Conservation (phyloP, 2,888 invertebrate genomes). For the Cistogaster globosa region DNA sequence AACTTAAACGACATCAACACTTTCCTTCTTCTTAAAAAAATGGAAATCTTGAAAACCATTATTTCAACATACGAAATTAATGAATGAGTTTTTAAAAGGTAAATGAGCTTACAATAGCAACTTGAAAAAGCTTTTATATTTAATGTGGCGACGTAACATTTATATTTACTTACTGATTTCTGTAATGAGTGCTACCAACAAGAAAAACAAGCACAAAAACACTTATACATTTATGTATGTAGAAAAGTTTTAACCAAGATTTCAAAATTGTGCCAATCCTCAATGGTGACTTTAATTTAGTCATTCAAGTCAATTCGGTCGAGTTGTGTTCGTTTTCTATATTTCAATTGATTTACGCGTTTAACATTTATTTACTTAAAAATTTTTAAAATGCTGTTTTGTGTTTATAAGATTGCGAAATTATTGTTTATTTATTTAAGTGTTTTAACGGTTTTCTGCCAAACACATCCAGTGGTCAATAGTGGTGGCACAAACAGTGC, state of each 20-base stretch:
- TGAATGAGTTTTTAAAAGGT: constrained; percentile 4
- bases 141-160: constrained; percentile 38
- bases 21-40: constrained; percentile 74
- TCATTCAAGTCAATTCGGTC: constrained; percentile 44
- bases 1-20: not conserved
- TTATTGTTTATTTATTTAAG: constrained; percentile 43
- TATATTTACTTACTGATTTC: constrained; percentile 6
- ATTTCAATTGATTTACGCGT: constrained; percentile 5
- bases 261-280: constrained; percentile 33
- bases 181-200: constrained; percentile 22
- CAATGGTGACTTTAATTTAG: constrained; percentile 43
- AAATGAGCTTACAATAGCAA: not conserved
- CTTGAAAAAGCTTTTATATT: constrained; percentile 1
- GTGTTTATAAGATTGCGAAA: constrained; percentile 14
- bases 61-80: constrained; percentile 25
- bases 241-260: constrained; percentile 4
- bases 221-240: too few relatives aligned
- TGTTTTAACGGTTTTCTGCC: constrained; percentile 30
- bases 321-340: constrained; percentile 22
- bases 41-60: not conserved
- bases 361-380: not conserved
- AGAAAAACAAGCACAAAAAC: not conserved
- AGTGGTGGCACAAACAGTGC: constrained; percentile 74
- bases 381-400: constrained; percentile 22
- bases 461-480: constrained; percentile 40